Evolutionary conservation across 2,797 vertebrate species (phyloP).

Genomic region (Poeciliopsis paucimaculata): DNA sequence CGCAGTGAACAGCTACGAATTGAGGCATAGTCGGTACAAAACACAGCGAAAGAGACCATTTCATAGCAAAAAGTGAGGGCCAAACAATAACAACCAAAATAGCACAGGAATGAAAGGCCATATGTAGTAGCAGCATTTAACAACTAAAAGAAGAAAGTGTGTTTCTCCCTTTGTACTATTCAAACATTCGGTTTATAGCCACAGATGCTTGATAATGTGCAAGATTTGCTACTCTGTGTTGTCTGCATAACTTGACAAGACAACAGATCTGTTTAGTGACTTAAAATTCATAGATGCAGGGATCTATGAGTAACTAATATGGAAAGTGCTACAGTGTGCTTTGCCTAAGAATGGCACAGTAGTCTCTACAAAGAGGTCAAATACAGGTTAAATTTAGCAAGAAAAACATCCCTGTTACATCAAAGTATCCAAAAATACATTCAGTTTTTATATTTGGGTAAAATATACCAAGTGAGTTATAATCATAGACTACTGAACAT

Average conservation of each 20-base stretch:
- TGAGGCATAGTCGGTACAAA: not conserved
- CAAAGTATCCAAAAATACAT: not conserved
- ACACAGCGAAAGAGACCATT: not conserved
- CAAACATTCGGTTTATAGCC: not conserved
- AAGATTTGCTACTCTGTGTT: not conserved
- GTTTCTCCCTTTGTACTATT: not conserved
- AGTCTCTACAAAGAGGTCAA: conserved; percentile 17
- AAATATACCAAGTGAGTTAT: not conserved
- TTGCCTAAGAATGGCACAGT: not conserved
- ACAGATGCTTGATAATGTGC: not conserved
- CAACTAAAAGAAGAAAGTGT: not conserved
- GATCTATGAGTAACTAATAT: not conserved
- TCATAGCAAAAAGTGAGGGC: not conserved
- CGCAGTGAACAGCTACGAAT: not conserved
- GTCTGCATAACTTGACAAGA: not conserved
- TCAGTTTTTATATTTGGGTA: not conserved
- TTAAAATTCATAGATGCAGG: not conserved
- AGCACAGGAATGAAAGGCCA: not conserved
- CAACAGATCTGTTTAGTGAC: not conserved
- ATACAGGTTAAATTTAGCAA: conserved; percentile 19
- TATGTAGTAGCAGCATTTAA: not conserved
- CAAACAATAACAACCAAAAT: not conserved
- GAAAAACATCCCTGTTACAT: conserved; percentile 4
- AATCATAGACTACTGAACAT: conserved; percentile 6
- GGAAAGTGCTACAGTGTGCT: not conserved